These are phyloP conservation scores for Drosophila nr. perissopoda DNA, from an alignment of 2,888 invertebrate genomes.

Conservation along the genomic window DNA sequence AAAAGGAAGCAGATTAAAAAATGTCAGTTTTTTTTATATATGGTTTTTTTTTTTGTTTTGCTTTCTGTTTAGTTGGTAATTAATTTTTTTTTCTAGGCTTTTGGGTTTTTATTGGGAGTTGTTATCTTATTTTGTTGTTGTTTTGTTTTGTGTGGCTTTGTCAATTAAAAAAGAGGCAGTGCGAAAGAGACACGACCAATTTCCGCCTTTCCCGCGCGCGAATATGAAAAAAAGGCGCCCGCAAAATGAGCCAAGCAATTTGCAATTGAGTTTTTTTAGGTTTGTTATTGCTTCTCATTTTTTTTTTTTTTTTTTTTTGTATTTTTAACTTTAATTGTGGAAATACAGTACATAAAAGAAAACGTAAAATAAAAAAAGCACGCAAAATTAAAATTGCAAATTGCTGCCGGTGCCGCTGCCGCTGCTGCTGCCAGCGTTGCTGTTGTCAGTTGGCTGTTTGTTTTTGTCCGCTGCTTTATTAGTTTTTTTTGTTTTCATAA, in stretches of 20 bases:
- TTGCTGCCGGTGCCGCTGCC: conserved; percentile 30
- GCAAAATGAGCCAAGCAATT: conserved; percentile 60
- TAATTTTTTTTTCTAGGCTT: conserved; percentile 56
- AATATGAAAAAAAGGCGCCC: conserved; percentile 15
- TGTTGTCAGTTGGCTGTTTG: conserved; percentile 56
- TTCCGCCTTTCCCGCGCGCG: conserved; percentile 66
- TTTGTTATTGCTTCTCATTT: conserved; percentile 44
- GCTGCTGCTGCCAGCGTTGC: conserved; percentile 12
- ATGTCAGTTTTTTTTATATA: conserved; percentile 39
- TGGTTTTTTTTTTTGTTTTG: conserved; percentile 14
- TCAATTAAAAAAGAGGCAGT: conserved; percentile 42
- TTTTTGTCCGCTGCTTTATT: conserved; percentile 79
- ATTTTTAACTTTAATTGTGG: conserved; percentile 64
- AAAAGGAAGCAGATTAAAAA: conserved; percentile 53
- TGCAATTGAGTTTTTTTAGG: conserved; percentile 42
- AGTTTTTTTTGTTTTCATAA: conserved; percentile 80
- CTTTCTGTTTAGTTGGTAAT: conserved; percentile 53
- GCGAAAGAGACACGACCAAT: conserved; percentile 51
- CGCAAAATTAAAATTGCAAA: conserved; percentile 75
- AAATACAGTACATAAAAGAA: conserved; percentile 28
- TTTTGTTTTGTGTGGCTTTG: conserved; percentile 30
- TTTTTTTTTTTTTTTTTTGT: conserved; percentile 19
- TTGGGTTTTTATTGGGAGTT: conserved; percentile 29
- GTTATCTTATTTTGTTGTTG: conserved; percentile 24
- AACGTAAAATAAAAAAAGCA: conserved; percentile 26